Base-by-base conservation (phyloP, 2,888 invertebrate genomes). In the Parascotia fuliginaria region DNA sequence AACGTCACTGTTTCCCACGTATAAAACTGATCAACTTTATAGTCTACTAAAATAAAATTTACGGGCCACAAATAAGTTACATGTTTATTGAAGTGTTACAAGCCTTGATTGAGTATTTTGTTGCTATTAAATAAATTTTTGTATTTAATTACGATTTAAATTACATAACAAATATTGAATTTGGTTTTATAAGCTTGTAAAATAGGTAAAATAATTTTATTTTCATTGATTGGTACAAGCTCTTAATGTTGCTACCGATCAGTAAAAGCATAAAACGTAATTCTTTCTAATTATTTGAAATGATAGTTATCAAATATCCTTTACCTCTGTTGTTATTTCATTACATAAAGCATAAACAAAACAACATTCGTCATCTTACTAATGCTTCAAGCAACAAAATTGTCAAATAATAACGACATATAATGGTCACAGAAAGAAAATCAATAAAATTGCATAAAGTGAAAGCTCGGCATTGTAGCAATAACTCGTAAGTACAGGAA, bases 41-140 rank as follows among this genome's bases (percentile, higher is more conserved):
- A 39, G 33, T 39, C 33, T 11, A 42, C 41, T 71, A 59, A 65
- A 60, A 54, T 51, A 53, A 65, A 62, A 63, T 70, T 65, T 65
- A 64, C 51, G 50, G 55, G 40, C 55, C 55, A 59, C 57, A 49
- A 59, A 65, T 60, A 54, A 47, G 49, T 42, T 54, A 54, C 47
- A 59, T 49, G 45, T 68, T 70, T 68, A 71, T 60, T 50, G 46
- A 44, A 50, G 42, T 34, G 51, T 42, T 60, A 60, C 54, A 57
- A 16, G 41, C 9, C 39, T 57, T 65, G 57, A 68, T 65, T 60
- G 65, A 57, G 24, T 51, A 58, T 65, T 68, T 65, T 65, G 69
- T 65, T 58, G 39, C 31, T 60, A 27, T 65, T 55, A 55, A 51
- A 60, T 50, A 16, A 52, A 48, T 28, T 38, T 55, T 45, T 57